Evolutionary conservation across 2,797 vertebrate species (phyloP).

Genomic region (Peromyscus eremicus): DNA sequence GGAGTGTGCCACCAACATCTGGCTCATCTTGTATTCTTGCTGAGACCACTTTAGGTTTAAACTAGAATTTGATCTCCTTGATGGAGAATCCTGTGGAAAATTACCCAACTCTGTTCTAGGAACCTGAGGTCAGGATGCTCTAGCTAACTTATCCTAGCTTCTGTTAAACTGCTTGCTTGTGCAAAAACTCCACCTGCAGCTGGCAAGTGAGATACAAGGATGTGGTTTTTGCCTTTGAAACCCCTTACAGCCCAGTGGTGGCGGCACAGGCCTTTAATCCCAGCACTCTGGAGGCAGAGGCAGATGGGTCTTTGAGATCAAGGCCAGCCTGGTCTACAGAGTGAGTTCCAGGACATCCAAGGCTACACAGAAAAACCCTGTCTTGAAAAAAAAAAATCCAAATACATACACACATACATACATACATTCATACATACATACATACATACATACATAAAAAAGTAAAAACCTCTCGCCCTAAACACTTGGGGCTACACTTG

Average conservation of each 20-base stretch:
- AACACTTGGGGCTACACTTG: neutral
- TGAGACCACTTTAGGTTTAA: neutral
- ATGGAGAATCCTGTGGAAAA: neutral
- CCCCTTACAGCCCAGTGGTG: neutral
- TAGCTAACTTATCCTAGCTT: neutral
- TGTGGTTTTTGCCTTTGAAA: neutral
- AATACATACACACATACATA: neutral
- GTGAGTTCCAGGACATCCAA: neutral
- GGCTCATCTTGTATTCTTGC: neutral
- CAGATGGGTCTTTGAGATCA: neutral
- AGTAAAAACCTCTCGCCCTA: neutral
- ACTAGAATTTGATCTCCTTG: neutral
- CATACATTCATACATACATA: no score
- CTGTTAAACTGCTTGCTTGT: neutral
- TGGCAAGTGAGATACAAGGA: neutral
- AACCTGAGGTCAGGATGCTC: neutral
- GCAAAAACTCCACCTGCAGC: neutral
- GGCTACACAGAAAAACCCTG: neutral
- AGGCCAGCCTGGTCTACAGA: neutral
- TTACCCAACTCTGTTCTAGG: neutral
- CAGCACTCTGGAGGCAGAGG: neutral
- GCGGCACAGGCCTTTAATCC: neutral
- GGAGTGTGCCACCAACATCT: neutral
- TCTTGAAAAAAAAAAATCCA: neutral
- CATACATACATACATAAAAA: neutral